phyloP scores from a whole-genome alignment of 2,888 invertebrate species.

The Esperia sulphurella region DNA sequence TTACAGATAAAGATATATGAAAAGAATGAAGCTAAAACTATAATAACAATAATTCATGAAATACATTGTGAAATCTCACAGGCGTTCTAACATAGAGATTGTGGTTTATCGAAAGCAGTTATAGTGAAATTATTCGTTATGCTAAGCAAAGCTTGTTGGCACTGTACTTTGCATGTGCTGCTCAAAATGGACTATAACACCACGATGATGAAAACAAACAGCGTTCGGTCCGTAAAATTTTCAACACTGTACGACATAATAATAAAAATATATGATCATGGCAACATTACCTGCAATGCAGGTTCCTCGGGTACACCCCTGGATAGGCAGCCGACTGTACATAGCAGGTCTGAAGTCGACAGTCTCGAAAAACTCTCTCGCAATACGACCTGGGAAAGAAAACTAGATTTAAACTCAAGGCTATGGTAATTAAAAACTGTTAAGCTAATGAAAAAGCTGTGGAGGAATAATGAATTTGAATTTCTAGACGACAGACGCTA shows the following conservation, averaged over 20 bases:
- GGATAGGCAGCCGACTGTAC: slow-evolving; percentile 96
- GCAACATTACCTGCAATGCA: slow-evolving; percentile 85
- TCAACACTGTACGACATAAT: not conserved
- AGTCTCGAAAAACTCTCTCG: slow-evolving; percentile 92
- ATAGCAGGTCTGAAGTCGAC: slow-evolving; percentile 93
- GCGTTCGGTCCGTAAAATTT: slow-evolving; percentile 1
- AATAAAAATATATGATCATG: slow-evolving; percentile 9
- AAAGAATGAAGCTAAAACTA: no score
- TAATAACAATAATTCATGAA: no score
- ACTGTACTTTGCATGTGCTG: not conserved
- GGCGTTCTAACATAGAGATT: no score
- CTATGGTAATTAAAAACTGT: not conserved
- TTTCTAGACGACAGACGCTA: not conserved
- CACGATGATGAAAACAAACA: not conserved
- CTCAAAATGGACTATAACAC: not conserved
- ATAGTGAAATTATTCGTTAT: not conserved
- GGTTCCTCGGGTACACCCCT: slow-evolving; percentile 93
- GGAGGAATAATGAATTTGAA: not conserved
- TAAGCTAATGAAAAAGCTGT: not conserved
- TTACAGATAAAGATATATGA: no score
- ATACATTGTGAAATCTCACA: no score
- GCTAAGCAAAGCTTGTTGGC: not conserved
- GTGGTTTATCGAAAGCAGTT: not conserved
- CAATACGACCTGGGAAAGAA: slow-evolving; percentile 85
- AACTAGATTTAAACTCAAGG: not conserved